Conservation (phyloP, 2,888 invertebrate genomes). For the Archips crataeganus region DNA sequence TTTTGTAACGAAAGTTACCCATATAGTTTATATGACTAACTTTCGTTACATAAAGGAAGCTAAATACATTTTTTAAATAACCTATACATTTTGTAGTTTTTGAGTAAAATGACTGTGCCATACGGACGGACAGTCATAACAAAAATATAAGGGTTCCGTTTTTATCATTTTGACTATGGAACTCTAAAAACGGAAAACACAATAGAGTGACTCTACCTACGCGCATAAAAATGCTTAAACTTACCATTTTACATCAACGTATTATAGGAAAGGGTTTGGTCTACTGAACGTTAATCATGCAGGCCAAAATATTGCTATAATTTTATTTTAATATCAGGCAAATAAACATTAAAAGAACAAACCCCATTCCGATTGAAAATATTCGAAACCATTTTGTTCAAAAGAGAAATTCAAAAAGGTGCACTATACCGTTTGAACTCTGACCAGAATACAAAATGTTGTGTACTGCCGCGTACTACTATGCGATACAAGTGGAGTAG, state of each 20-base stretch:
- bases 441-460: conserved; percentile 49
- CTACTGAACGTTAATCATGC: background rate
- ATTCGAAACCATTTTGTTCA: conserved; percentile 34
- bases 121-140: too few species aligned
- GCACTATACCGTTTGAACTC: conserved; percentile 46
- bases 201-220: too few species aligned
- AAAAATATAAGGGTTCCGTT: too few species aligned
- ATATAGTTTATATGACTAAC: too few species aligned
- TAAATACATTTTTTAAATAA: too few species aligned
- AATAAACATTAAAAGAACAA: background rate
- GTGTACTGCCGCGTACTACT: conserved; percentile 33
- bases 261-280: background rate
- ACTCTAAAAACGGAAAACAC: too few species aligned
- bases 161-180: too few species aligned
- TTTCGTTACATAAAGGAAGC: too few species aligned
- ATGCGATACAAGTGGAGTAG: conserved; percentile 37
- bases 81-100: too few species aligned
- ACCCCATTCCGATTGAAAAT: background rate
- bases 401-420: conserved; percentile 36
- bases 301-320: background rate
- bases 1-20: too few species aligned
- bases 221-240: background rate
- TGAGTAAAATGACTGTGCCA: too few species aligned
- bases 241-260: background rate
- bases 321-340: background rate